phyloP scores from a whole-genome alignment of 1,140 invertebrate species.

The Lepidurus arcticus region DNA sequence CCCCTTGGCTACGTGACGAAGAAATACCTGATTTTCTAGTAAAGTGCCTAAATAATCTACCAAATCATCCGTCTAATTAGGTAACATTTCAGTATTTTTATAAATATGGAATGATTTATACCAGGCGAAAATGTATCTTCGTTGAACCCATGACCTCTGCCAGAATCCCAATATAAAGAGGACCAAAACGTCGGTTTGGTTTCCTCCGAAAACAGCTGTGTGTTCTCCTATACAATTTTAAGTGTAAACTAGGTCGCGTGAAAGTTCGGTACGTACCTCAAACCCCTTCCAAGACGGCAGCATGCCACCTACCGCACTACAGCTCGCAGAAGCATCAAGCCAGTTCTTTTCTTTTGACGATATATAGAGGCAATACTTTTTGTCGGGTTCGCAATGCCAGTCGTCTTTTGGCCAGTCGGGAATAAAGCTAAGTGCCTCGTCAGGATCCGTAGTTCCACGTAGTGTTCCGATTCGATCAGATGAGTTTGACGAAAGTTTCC shows the following conservation, averaged over 20 bases:
- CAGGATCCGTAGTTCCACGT: too few species aligned
- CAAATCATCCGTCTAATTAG: not conserved
- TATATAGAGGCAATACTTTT: not conserved
- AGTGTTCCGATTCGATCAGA: too few species aligned
- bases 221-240: not conserved
- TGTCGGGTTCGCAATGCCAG: not conserved
- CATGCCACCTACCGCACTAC: not conserved
- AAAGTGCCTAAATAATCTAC: not conserved
- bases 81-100: not conserved
- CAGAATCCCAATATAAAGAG: too few species aligned
- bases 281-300: not conserved
- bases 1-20: not conserved
- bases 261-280: not conserved
- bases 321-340: not conserved
- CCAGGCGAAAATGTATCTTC: not conserved
- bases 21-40: not conserved
- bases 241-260: not conserved
- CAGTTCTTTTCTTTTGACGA: not conserved
- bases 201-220: not conserved
- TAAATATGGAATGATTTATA: not conserved
- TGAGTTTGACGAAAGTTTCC: too few species aligned
- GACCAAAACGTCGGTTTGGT: not conserved
- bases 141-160: not conserved
- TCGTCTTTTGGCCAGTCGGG: not conserved
- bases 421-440: not conserved